Conservation (phyloP, 1,140 invertebrate genomes). For the Ceratoteleas bidentatus region DNA sequence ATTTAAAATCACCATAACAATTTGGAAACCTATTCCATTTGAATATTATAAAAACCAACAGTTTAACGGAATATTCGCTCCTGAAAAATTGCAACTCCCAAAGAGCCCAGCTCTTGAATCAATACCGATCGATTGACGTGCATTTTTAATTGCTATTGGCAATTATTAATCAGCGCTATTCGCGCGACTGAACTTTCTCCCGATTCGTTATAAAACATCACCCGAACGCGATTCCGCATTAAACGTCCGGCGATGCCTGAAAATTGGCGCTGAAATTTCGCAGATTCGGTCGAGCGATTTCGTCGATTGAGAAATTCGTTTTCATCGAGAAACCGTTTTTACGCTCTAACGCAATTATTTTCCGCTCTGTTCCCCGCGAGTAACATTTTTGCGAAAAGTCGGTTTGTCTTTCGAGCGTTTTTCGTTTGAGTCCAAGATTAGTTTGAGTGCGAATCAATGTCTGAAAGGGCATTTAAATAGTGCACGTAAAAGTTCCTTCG, state of each 20-base stretch:
- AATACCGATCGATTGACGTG: constrained; percentile 24
- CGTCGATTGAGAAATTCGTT: not conserved
- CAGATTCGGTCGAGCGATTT: not conserved
- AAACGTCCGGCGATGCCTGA: constrained; percentile 7
- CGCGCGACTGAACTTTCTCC: constrained; percentile 24
- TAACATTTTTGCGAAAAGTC: no score
- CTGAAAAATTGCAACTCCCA: constrained; percentile 31
- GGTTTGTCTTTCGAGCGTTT: no score
- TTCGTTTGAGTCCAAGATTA: not conserved
- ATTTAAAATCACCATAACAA: no score
- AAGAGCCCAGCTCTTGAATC: constrained; percentile 23
- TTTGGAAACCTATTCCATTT: no score
- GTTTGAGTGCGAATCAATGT: not conserved
- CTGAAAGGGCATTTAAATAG: no score
- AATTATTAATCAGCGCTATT: constrained; percentile 26
- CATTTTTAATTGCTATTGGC: constrained; percentile 36
- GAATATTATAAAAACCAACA: no score
- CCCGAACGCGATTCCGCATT: not conserved
- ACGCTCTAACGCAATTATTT: no score
- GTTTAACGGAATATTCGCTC: constrained; percentile 17
- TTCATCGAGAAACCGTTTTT: not conserved
- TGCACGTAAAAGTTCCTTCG: not conserved
- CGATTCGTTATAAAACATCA: constrained; percentile 32
- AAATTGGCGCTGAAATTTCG: constrained; percentile 19
- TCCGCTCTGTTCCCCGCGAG: no score